Conservation (phyloP, 2,888 invertebrate species). For the Cantharis rufa region DNA sequence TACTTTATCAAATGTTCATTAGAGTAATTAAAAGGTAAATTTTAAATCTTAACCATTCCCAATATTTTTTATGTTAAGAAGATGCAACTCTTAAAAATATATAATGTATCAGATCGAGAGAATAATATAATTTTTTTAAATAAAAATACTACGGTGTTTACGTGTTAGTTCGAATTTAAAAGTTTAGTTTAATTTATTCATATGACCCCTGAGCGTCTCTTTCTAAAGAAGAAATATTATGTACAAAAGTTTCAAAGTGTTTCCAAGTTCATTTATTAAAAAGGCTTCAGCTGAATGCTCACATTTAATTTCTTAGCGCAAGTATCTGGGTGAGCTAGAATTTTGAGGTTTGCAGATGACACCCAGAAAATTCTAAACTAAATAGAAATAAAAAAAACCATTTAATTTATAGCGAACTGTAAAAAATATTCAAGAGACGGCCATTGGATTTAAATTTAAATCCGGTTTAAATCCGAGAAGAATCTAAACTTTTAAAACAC, state of each 20-base stretch:
- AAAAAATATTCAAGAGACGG: no score
- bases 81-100: neutral
- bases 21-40: neutral
- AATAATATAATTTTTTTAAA: neutral
- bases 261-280: neutral
- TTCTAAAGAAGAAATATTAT: neutral
- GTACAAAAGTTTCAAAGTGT: neutral
- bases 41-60: neutral
- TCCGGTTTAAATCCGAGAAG: no score
- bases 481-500: no score
- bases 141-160: neutral
- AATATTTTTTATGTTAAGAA: neutral
- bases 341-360: neutral
- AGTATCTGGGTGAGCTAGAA: neutral
- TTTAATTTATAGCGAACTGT: no score
- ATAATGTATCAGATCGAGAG: neutral
- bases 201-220: neutral
- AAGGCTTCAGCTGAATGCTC: neutral
- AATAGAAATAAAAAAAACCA: no score
- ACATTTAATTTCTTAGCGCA: neutral
- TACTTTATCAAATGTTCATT: neutral
- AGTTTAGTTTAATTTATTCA: neutral
- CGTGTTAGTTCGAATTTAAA: neutral
- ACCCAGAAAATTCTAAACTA: no score
- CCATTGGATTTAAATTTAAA: no score